phyloP scores from a whole-genome alignment of 1,140 invertebrate species.

The Drosophila carrolli region DNA sequence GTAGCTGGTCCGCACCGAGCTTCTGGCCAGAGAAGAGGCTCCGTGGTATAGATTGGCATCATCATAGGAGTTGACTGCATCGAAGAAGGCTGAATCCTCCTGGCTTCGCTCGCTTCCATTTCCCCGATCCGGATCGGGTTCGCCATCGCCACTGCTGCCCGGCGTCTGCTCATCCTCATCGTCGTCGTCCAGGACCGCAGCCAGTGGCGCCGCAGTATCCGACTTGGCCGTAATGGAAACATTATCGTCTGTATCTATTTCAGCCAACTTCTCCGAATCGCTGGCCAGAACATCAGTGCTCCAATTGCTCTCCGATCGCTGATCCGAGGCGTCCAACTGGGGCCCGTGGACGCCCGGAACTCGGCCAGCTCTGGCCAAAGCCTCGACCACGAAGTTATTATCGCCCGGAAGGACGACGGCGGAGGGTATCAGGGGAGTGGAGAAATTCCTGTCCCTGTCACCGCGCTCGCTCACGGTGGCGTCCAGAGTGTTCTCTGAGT shows the following conservation, averaged over 20 bases:
- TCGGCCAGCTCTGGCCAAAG: conserved; percentile 49
- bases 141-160: conserved; percentile 58
- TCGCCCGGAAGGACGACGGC: conserved; percentile 82
- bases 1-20: conserved; percentile 79
- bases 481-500: conserved; percentile 93
- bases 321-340: conserved; percentile 92
- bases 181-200: conserved; percentile 42
- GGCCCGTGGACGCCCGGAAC: conserved; percentile 21
- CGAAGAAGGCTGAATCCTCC: conserved; percentile 79
- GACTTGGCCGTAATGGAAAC: conserved; percentile 90
- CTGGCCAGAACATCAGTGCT: conserved; percentile 98
- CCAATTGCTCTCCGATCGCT: conserved; percentile 97
- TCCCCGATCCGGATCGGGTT: conserved; percentile 33
- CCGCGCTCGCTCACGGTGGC: conserved; percentile 78
- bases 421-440: conserved; percentile 81
- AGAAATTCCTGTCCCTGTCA: conserved; percentile 85
- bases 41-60: conserved; percentile 66
- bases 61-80: conserved; percentile 77
- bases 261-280: conserved; percentile 96
- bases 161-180: conserved; percentile 61
- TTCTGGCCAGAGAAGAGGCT: conserved; percentile 74
- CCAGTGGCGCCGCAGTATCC: conserved; percentile 85
- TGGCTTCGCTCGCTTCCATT: conserved; percentile 78
- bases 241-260: conserved; percentile 93
- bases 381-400: conserved; percentile 76